Evolutionary conservation across 2,113 vertebrate genomes (phyloP).

Genomic region (Tapirus terrestris): DNA sequence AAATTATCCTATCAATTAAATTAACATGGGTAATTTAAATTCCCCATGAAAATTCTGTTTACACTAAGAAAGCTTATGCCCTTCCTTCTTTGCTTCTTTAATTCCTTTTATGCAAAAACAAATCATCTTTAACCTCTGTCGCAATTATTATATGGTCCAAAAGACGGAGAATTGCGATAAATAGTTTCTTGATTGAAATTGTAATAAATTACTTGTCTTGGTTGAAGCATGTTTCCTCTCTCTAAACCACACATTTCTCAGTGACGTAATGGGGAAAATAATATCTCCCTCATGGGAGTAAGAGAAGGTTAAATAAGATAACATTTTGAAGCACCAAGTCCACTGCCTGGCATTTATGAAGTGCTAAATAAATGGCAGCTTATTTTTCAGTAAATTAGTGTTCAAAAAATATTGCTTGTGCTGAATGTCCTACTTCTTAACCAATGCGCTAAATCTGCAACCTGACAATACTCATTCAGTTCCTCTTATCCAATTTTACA

Average conservation of each 20-base stretch:
- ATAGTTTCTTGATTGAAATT: slow-evolving; percentile 30
- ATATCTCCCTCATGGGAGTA: background rate
- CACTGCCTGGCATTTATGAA: background rate
- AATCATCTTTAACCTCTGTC: background rate
- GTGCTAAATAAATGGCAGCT: background rate
- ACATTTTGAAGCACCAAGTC: background rate
- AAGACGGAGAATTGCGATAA: background rate
- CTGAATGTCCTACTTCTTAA: background rate
- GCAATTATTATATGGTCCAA: background rate
- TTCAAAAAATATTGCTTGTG: background rate
- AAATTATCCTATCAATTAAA: background rate
- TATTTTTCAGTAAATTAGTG: slow-evolving; percentile 20
- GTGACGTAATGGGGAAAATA: background rate
- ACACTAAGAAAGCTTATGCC: background rate
- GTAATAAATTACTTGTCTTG: background rate
- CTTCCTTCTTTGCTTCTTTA: background rate
- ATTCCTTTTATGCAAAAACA: background rate
- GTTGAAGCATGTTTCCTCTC: background rate
- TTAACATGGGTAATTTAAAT: background rate
- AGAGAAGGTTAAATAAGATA: background rate
- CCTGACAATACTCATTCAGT: background rate
- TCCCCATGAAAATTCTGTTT: background rate
- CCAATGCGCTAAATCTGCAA: background rate
- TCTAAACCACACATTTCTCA: background rate
- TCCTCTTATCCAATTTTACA: background rate